These are phyloP conservation scores for Patella depressa DNA, from an alignment of 2,888 invertebrate species.

Conservation along the genomic window DNA sequence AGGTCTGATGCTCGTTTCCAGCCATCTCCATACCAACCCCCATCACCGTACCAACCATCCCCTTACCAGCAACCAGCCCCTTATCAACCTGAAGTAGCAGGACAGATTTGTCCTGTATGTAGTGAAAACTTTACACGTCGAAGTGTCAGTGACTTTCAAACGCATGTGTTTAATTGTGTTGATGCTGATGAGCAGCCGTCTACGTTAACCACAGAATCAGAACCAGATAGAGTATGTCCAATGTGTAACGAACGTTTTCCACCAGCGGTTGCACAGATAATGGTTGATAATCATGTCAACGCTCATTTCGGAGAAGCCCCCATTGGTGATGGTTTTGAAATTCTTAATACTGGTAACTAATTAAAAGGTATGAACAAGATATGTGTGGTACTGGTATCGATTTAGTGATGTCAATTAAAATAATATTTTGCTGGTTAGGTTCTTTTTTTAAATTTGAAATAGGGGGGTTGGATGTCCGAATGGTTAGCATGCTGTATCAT, in stretches of 20 bases:
- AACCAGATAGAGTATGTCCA: neutral
- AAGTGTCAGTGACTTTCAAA: neutral
- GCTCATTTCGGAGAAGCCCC: constrained; percentile 4
- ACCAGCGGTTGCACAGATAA: neutral
- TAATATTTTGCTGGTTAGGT: too few relatives aligned
- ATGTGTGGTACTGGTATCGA: too few relatives aligned
- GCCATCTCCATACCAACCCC: too few relatives aligned
- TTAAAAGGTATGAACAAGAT: too few relatives aligned
- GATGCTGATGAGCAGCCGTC: neutral
- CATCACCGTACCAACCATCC: too few relatives aligned
- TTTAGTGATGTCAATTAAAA: too few relatives aligned
- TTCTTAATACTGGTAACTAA: neutral
- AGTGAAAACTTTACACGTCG: neutral
- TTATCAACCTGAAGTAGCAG: too few relatives aligned
- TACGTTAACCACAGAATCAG: neutral
- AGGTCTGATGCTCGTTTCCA: too few relatives aligned
- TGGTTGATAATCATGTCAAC: neutral
- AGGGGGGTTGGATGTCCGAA: too few relatives aligned
- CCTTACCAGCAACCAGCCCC: too few relatives aligned
- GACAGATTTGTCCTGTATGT: neutral
- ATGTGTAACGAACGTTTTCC: neutral
- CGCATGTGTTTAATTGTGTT: neutral
- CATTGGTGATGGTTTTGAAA: neutral
- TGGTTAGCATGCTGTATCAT: too few relatives aligned
- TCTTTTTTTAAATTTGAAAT: too few relatives aligned